Conservation (phyloP, 1,140 invertebrate species). For the Dreissena rostriformis region DNA sequence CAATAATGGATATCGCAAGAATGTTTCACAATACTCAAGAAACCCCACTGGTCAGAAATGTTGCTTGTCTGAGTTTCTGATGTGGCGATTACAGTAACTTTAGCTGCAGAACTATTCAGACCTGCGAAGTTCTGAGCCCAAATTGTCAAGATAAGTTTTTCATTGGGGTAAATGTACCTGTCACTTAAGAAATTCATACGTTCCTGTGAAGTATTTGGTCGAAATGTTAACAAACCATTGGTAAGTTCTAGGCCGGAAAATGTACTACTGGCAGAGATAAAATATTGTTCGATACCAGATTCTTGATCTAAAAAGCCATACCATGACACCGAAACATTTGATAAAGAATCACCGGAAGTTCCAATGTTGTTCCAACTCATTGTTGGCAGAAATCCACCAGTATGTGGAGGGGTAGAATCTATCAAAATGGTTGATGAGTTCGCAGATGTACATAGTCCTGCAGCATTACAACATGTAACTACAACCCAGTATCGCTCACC, state of each 20-base stretch:
- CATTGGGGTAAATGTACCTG: not conserved
- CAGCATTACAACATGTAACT: slow-evolving; percentile 39
- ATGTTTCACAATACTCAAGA: slow-evolving; percentile 15
- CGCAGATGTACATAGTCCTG: slow-evolving; percentile 30
- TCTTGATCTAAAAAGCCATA: slow-evolving; percentile 30
- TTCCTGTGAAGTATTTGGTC: not conserved
- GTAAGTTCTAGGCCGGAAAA: not conserved
- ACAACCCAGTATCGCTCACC: slow-evolving; percentile 26
- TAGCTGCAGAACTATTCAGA: slow-evolving; percentile 8
- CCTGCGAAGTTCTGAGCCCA: slow-evolving; percentile 32
- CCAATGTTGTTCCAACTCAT: slow-evolving; percentile 4
- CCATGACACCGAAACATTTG: slow-evolving; percentile 20
- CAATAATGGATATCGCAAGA: slow-evolving; percentile 27
- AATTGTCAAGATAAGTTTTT: slow-evolving; percentile 18
- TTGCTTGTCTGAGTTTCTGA: not conserved
- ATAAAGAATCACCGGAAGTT: too few species aligned
- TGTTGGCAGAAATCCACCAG: slow-evolving; percentile 29
- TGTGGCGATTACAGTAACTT: slow-evolving; percentile 2
- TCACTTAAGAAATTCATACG: not conserved
- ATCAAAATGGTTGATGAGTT: slow-evolving; percentile 15
- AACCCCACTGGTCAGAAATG: not conserved
- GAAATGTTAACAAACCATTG: too few species aligned
- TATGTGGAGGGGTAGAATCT: slow-evolving; percentile 42
- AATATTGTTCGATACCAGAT: slow-evolving; percentile 24
- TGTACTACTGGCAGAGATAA: not conserved